Conservation (phyloP, 2,888 invertebrate genomes). For the Parelbella ahira region DNA sequence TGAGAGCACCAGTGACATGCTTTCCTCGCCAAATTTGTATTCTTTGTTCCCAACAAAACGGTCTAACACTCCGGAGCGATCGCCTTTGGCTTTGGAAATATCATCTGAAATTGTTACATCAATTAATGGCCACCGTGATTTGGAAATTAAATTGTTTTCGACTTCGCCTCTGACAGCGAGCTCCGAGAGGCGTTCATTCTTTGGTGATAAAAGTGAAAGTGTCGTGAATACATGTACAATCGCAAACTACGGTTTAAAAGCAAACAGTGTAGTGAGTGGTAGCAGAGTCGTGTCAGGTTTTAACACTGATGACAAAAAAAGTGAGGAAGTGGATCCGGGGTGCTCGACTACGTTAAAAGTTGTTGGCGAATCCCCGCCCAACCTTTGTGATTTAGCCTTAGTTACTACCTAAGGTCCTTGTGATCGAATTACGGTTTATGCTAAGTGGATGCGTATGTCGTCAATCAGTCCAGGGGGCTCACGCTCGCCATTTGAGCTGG, state of each 20-base stretch:
- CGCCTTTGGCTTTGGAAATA: slow-evolving; percentile 82
- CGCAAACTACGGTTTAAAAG: slow-evolving; percentile 58
- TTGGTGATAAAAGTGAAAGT: slow-evolving; percentile 76
- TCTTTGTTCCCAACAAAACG: slow-evolving; percentile 69
- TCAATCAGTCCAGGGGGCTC: slow-evolving; percentile 55
- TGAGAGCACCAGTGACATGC: slow-evolving; percentile 51
- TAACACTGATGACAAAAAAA: slow-evolving; percentile 52
- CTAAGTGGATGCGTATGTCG: slow-evolving; percentile 55
- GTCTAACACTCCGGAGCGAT: slow-evolving; percentile 64
- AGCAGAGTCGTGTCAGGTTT: slow-evolving; percentile 57
- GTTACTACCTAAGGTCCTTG: slow-evolving; percentile 72
- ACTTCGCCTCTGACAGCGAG: slow-evolving; percentile 77
- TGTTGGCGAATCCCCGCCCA: slow-evolving; percentile 59
- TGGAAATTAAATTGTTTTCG: slow-evolving; percentile 89
- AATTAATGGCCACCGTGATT: slow-evolving; percentile 87
- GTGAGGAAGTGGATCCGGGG: slow-evolving; percentile 62
- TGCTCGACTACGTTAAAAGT: slow-evolving; percentile 54
- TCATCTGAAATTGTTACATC: slow-evolving; percentile 90
- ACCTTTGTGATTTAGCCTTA: slow-evolving; percentile 79
- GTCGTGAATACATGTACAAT: slow-evolving; percentile 65
- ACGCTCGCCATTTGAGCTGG: slow-evolving; percentile 77
- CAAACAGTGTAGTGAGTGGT: slow-evolving; percentile 69
- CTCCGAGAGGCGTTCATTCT: slow-evolving; percentile 69
- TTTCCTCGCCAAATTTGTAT: slow-evolving; percentile 70
- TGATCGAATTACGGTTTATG: slow-evolving; percentile 46